Evolutionary conservation across 2,888 invertebrate genomes (phyloP).

Genomic region (Nowickia ferox): DNA sequence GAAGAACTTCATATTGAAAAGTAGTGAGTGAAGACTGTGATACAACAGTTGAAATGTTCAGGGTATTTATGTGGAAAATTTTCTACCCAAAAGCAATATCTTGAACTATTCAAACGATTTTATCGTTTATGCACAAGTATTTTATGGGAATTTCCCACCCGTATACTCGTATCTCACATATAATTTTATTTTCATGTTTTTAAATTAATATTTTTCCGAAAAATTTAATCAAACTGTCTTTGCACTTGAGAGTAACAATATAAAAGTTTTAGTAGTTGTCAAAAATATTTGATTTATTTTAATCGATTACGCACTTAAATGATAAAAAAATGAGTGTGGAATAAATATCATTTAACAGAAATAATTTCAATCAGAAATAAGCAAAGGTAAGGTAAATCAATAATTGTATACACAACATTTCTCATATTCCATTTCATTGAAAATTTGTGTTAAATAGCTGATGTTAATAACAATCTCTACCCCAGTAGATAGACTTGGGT

Average conservation of each 20-base stretch:
- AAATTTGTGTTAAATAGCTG: no score
- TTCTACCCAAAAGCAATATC: neutral
- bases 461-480: no score
- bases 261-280: no score
- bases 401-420: no score
- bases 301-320: neutral
- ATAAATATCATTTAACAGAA: neutral
- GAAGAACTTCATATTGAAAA: conserved; percentile 15
- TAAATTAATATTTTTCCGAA: neutral
- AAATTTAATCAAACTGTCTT: neutral
- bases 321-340: neutral
- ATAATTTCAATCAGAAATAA: no score
- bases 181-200: neutral
- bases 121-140: neutral
- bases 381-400: no score
- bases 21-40: neutral
- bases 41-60: neutral
- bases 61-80: neutral
- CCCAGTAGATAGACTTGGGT: no score
- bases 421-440: no score
- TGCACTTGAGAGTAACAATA: no score
- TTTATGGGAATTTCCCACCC: neutral
- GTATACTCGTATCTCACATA: neutral
- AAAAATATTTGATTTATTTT: neutral
- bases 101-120: neutral